Conservation (phyloP, 2,113 vertebrate genomes). For the Mionectes macconnelli region DNA sequence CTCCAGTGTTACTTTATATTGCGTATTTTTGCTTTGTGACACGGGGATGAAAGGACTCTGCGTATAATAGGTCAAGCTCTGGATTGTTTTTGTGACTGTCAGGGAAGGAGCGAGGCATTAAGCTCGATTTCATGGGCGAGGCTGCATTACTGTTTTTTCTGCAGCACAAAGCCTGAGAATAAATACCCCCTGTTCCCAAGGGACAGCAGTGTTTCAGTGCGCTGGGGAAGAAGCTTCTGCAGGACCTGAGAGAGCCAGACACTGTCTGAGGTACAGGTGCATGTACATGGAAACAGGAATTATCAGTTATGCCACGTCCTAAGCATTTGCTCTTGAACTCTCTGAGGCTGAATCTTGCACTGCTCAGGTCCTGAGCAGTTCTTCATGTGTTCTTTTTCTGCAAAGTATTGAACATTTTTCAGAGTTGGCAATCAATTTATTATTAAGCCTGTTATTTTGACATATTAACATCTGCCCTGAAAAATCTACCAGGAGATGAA, state of each 20-base stretch:
- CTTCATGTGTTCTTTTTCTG: neutral
- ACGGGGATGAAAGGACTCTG: neutral
- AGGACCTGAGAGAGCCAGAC: neutral
- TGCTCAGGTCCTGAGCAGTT: neutral
- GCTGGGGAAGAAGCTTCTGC: neutral
- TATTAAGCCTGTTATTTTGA: neutral
- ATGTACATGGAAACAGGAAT: neutral
- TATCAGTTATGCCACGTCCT: neutral
- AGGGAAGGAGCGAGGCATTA: neutral
- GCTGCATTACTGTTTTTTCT: neutral
- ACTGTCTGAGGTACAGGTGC: rapidly evolving
- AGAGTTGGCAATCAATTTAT: neutral
- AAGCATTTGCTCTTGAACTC: neutral
- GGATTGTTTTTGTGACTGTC: neutral
- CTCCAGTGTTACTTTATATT: neutral
- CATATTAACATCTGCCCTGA: neutral
- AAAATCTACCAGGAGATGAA: neutral
- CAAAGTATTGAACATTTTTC: neutral
- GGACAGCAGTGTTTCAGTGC: neutral
- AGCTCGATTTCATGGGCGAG: neutral
- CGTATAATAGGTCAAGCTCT: neutral
- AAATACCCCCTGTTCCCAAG: neutral
- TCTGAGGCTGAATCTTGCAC: neutral
- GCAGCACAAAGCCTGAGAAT: neutral
- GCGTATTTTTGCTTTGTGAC: neutral